Conservation (phyloP, 1,140 invertebrate species). For the Temnothorax curvispinosus region DNA sequence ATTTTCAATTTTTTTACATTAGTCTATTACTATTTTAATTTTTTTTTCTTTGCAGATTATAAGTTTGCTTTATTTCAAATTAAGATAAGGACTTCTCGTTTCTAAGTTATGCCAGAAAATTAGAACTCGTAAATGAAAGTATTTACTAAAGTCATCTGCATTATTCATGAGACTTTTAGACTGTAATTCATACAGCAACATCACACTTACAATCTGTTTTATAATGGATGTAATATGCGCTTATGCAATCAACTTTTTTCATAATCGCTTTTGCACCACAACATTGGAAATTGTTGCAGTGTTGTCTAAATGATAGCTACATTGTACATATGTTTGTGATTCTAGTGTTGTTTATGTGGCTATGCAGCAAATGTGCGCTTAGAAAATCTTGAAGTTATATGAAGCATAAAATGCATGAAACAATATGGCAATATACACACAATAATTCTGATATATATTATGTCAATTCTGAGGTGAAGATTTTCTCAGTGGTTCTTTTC, state of each 20-base stretch:
- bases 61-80: conserved; percentile 35
- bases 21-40: conserved; percentile 34
- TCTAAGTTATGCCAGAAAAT: conserved; percentile 8
- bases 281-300: conserved; percentile 71
- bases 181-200: conserved; percentile 71
- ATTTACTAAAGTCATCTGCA: conserved; percentile 54
- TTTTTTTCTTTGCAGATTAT: conserved; percentile 47
- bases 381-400: conserved; percentile 63
- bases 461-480: conserved; percentile 11
- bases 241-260: conserved; percentile 68
- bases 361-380: conserved; percentile 45
- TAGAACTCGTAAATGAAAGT: conserved; percentile 31
- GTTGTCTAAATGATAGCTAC: conserved; percentile 58
- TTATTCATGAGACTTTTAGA: conserved; percentile 65
- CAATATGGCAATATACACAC: conserved; percentile 16
- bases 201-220: conserved; percentile 66
- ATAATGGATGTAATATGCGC: conserved; percentile 72
- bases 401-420: conserved; percentile 62
- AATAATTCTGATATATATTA: conserved; percentile 17
- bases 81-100: conserved; percentile 30
- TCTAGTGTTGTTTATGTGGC: conserved; percentile 53
- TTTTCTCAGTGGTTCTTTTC: not conserved
- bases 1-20: conserved; percentile 58
- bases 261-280: conserved; percentile 73
- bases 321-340: conserved; percentile 58